phyloP scores from a whole-genome alignment of 2,113 vertebrate genomes.

The Rhombomys opimus region DNA sequence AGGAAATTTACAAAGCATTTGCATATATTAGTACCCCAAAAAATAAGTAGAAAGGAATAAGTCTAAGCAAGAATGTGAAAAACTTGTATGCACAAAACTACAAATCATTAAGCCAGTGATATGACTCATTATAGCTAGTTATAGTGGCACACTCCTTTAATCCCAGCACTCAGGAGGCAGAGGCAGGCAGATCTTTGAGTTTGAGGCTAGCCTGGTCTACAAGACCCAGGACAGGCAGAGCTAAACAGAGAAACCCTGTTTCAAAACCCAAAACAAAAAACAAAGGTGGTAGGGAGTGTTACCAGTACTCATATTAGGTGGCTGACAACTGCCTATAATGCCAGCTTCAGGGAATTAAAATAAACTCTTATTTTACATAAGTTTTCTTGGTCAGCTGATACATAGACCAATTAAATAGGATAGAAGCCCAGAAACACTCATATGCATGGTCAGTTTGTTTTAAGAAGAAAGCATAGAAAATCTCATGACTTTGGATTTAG shows the following conservation, averaged over 20 bases:
- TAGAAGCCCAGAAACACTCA: background rate
- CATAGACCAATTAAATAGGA: background rate
- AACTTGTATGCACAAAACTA: background rate
- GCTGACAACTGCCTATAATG: background rate
- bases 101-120: background rate
- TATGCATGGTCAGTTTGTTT: background rate
- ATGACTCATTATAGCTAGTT: background rate
- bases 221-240: background rate
- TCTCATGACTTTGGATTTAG: background rate
- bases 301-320: background rate
- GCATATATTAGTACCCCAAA: background rate
- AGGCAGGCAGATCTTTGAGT: background rate
- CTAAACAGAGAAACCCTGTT: background rate
- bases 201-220: background rate
- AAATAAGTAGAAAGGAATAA: background rate
- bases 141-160: background rate
- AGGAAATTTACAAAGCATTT: background rate
- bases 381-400: background rate
- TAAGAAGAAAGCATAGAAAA: background rate
- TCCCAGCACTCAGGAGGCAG: background rate
- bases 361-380: background rate
- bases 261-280: background rate
- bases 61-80: background rate
- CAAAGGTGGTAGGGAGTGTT: background rate
- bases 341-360: background rate